A percentile compares a stretch with the other conserved stretches of the same genome.
These are phyloP conservation scores for Carlito syrichta DNA, from an alignment of 2,113 vertebrate genomes.

Conservation along the genomic window DNA sequence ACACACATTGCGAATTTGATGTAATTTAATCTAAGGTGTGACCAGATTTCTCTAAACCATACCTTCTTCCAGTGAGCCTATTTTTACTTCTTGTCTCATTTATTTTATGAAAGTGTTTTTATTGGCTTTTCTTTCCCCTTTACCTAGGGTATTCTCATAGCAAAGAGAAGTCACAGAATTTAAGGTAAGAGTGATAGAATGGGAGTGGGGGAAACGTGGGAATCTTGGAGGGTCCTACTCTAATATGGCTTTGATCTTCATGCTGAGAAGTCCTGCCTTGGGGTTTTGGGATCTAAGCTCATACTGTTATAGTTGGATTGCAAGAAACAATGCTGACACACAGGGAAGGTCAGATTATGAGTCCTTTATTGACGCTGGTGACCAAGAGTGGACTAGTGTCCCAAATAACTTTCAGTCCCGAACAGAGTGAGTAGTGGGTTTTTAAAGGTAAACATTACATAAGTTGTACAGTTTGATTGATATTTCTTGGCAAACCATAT, in stretches of 20 bases:
- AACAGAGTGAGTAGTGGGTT: no score
- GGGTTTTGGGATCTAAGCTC: not conserved
- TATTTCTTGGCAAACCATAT: no score
- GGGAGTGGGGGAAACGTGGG: not conserved
- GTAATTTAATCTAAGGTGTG: not conserved
- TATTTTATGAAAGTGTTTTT: not conserved
- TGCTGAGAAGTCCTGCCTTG: not conserved
- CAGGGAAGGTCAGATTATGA: no score
- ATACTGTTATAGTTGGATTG: no score
- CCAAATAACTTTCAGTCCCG: no score
- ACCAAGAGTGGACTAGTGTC: no score
- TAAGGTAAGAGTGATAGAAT: constrained; percentile 54
- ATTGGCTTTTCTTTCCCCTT: not conserved
- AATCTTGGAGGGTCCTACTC: not conserved
- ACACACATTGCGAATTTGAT: not conserved
- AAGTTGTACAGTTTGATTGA: no score
- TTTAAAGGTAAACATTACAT: no score
- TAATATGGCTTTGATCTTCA: not conserved
- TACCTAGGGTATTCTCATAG: constrained; percentile 54
- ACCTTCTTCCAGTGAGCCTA: not conserved
- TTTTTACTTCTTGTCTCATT: constrained; percentile 19
- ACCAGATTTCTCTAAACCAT: not conserved
- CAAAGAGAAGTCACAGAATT: constrained; percentile 46
- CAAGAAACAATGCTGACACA: no score
- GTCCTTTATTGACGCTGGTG: no score